Evolutionary conservation across 2,888 invertebrate genomes (phyloP), one percentile per base, ranked within the genome.

Genomic region (Orchestes rusci): DNA sequence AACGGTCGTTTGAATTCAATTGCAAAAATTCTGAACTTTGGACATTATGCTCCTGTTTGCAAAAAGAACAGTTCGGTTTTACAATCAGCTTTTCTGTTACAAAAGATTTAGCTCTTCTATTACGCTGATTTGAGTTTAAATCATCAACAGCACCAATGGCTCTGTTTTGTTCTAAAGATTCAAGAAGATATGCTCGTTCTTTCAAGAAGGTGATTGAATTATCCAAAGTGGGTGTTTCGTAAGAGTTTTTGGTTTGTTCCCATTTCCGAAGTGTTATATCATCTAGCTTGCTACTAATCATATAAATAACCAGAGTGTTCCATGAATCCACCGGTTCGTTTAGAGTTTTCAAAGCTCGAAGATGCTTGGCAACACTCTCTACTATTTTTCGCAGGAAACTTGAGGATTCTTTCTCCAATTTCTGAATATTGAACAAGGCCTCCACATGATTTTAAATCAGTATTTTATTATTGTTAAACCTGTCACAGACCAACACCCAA

Each of bases 381-480:
- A 29, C 13, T 2, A 43, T 12, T 20, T 43, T 36, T 16, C 35
- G 2, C 16, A 43, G 23, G 5, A 1, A 2, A 8, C 13, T 15
- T 1, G 20, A 2, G 2, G 43, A 43, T 16, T 37, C 43, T 10
- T 3, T 8, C 4, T 2, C 2, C 18, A 30, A 5, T 33, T 44
- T 39, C 2, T 38, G 18, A 4, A 39, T 1, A 18, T 39, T 39
- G 32, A 39, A 39, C 3, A 44, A 18, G 16, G 39, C 32, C 23
- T 39, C 33, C 4, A 44, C 39, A 23, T 39, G 44, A 19, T 44
- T 44, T 31, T 39, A 33, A n/a, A 39, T 30, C 15, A 44, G 23
- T 4, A 38, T 19, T 13, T 41, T 38, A 27, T 31, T 44, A 27
- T 50, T 49, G 28, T 50, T 31, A 40, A 44, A 50, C 16, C 48